Conservation (phyloP, 2,113 vertebrate genomes). For the Trachemys scripta region DNA sequence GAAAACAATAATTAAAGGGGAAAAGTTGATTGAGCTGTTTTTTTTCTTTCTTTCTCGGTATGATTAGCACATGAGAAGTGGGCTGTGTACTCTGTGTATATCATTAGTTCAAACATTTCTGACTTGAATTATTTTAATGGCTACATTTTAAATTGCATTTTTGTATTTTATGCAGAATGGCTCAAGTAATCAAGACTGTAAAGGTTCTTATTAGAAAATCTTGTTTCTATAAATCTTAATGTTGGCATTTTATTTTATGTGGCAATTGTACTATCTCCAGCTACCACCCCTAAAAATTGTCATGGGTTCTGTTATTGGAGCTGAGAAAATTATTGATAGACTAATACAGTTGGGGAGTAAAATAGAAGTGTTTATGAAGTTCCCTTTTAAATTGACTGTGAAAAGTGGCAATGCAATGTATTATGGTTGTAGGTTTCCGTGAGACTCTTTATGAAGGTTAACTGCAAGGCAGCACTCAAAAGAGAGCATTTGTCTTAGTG, state of each 20-base stretch:
- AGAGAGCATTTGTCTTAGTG: constrained; percentile 80
- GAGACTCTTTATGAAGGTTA: constrained; percentile 74
- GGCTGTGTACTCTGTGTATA: constrained; percentile 50
- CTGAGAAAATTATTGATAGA: constrained; percentile 73
- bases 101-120: constrained; percentile 72
- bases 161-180: constrained; percentile 55
- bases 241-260: constrained; percentile 40
- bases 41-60: constrained; percentile 54
- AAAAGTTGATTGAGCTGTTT: constrained; percentile 79
- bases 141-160: constrained; percentile 66
- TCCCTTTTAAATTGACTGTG: constrained; percentile 80
- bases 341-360: constrained; percentile 74
- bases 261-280: neutral
- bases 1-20: constrained; percentile 86
- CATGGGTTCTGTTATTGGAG: constrained; percentile 58
- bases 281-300: constrained; percentile 63
- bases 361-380: constrained; percentile 81
- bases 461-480: constrained; percentile 72
- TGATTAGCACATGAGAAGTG: constrained; percentile 70
- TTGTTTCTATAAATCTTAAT: constrained; percentile 60
- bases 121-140: constrained; percentile 69
- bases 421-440: constrained; percentile 71
- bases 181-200: constrained; percentile 53
- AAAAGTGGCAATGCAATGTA: constrained; percentile 75
- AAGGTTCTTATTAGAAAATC: constrained; percentile 27